These are phyloP conservation scores for Ashinkailepas kermadecensis DNA, from an alignment of 2,888 invertebrate species.

Conservation along the genomic window DNA sequence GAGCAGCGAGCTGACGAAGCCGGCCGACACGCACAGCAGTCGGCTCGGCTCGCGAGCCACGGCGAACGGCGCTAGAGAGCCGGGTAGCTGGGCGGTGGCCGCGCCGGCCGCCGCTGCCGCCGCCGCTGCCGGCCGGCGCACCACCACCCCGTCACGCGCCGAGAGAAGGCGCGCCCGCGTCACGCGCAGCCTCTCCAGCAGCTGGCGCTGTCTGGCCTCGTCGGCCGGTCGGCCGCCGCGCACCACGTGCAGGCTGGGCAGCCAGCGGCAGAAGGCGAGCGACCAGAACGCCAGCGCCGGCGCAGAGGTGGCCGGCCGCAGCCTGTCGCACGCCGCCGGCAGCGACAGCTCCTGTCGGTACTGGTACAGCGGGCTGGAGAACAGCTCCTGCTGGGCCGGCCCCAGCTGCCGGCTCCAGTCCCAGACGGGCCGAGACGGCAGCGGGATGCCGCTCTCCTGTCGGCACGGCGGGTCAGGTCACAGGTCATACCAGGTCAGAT, in stretches of 20 bases:
- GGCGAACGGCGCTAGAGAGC: background rate
- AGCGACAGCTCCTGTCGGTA: background rate
- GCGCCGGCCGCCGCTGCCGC: background rate
- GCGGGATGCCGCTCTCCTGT: conserved; percentile 39
- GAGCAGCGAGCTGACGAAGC: background rate
- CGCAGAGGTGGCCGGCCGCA: background rate
- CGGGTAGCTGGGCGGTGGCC: background rate
- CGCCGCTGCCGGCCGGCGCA: background rate
- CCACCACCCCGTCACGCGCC: background rate
- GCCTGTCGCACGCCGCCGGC: background rate
- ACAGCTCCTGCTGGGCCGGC: conserved; percentile 69
- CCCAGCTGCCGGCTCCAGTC: conserved; percentile 83
- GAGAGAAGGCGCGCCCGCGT: background rate
- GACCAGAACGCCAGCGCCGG: background rate
- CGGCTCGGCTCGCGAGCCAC: background rate
- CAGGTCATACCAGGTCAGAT: too few relatives aligned
- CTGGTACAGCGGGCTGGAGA: conserved; percentile 73
- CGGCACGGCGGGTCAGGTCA: too few relatives aligned
- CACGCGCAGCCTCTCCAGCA: background rate
- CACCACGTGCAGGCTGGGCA: background rate
- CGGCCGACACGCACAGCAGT: background rate
- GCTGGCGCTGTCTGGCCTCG: background rate
- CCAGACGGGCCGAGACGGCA: conserved; percentile 72
- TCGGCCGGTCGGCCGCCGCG: background rate
- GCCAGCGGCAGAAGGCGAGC: background rate